A percentile compares a stretch with the other conserved stretches of the same genome.
Conservation (phyloP, 1,140 invertebrate species). For the Luehdorfia chinensis region DNA sequence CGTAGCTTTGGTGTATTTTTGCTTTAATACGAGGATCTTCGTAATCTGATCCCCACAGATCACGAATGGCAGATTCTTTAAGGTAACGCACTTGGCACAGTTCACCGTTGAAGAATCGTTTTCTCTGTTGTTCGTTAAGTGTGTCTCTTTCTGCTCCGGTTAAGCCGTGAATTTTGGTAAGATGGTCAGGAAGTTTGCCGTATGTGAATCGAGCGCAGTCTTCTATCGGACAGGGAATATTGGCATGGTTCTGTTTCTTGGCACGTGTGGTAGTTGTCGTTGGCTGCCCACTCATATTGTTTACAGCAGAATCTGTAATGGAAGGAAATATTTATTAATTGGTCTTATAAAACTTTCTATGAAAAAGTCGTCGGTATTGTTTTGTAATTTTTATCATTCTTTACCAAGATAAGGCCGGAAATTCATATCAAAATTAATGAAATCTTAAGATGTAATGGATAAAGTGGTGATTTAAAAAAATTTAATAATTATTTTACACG, state of each 20-base stretch:
- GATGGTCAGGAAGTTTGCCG: constrained; percentile 72
- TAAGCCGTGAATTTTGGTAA: constrained; percentile 72
- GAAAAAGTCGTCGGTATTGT: too few species aligned
- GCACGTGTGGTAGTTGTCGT: constrained; percentile 45
- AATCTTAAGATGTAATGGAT: too few species aligned
- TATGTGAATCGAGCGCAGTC: constrained; percentile 75
- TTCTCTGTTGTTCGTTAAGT: constrained; percentile 73
- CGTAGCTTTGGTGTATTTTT: constrained; percentile 73
- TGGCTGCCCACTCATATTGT: constrained; percentile 49
- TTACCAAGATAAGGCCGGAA: too few species aligned
- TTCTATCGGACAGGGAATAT: constrained; percentile 75
- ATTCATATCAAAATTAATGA: neutral
- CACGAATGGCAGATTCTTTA: constrained; percentile 73
- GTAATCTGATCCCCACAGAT: constrained; percentile 73
- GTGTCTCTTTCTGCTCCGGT: constrained; percentile 70
- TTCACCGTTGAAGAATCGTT: constrained; percentile 75
- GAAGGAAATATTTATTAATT: constrained; percentile 30
- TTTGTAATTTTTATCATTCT: too few species aligned
- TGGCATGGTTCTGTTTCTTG: constrained; percentile 76
- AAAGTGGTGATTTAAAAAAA: too few species aligned
- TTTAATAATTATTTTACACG: too few species aligned
- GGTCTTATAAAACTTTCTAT: constrained; percentile 1
- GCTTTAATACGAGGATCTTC: constrained; percentile 69
- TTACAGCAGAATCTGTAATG: constrained; percentile 34
- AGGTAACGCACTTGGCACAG: constrained; percentile 73